phyloP scores from a whole-genome alignment of 2,797 vertebrate species.

The Tapera naevia region DNA sequence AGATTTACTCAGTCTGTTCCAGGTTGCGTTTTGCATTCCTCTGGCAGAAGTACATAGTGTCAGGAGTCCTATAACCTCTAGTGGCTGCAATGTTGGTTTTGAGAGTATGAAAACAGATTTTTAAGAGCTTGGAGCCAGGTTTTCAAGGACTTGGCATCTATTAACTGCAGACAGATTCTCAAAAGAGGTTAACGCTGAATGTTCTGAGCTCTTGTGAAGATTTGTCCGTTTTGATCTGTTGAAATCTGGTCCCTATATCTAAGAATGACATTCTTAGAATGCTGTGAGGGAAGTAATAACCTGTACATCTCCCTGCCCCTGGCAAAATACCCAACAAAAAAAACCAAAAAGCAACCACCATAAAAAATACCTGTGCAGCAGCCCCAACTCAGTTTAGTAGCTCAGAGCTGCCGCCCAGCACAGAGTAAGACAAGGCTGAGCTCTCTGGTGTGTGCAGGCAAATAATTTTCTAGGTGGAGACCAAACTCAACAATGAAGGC shows the following conservation, averaged over 20 bases:
- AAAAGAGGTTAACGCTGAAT: slow-evolving; percentile 5
- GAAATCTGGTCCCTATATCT: neutral
- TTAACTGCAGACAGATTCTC: slow-evolving; percentile 28
- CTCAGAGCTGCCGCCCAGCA: neutral
- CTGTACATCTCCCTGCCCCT: too few relatives aligned
- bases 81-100: neutral
- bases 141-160: slow-evolving; percentile 30
- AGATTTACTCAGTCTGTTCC: neutral
- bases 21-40: neutral
- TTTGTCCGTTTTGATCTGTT: slow-evolving; percentile 28
- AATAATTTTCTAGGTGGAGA: neutral
- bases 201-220: slow-evolving; percentile 31
- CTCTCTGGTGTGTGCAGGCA: neutral
- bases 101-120: neutral
- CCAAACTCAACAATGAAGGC: neutral
- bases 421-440: neutral
- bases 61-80: neutral
- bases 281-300: neutral
- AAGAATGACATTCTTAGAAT: neutral
- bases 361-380: neutral
- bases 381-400: neutral
- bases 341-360: too few relatives aligned
- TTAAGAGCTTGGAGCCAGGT: neutral
- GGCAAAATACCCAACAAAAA: neutral
- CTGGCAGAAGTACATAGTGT: neutral